Evolutionary conservation across 2,113 vertebrate genomes (phyloP), one percentile per base, ranked within the genome.

Genomic region (Ginglymostoma cirratum): DNA sequence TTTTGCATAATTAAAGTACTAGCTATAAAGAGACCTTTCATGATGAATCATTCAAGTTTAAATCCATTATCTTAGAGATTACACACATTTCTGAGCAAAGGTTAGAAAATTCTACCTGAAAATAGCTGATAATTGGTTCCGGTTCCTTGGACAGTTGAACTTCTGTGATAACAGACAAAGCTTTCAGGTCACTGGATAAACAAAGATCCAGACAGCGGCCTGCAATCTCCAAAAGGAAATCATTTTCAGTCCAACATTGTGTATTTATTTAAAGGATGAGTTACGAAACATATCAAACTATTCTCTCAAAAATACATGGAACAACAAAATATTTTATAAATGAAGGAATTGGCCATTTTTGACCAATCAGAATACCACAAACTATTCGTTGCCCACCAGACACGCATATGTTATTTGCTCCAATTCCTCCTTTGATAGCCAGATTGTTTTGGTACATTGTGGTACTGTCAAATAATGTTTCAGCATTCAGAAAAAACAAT

Each of bases 171-270:
- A 99, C 98, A 0, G 98, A 99, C 0, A 99, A 96, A 0, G 99
- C 99, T 96, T 98, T 99, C 96, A 99, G 97, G 96, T 99, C 99
- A 97, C 98, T 98, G 42, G 99, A 99, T 38, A 99, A 98, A 97
- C 98, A 98, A 0, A 99, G 96, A 66, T 98, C 98, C 95, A 98
- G 98, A 96, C 99, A 99, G 0, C 97, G 98, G 85, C 99, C 99
- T 0, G 97, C 97, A 96, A 99, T 98, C 99, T 99, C 34, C 96
- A 42, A 24, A 55, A 72, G 95, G 2, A 95, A 67, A 61, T 92
- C 15, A 93, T 21, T 95, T 72, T 72, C 27, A 24, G 14, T 72
- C 1, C 24, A 95, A 95, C n/a, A 92, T 12, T 89, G 23, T 48
- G 48, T 48, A 48, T 48, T 48, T 48, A 48, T 48, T 48, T 48